Evolutionary conservation across 2,888 invertebrate species (phyloP), one percentile per base, ranked within the genome.

Genomic region (Dynastes grantii): DNA sequence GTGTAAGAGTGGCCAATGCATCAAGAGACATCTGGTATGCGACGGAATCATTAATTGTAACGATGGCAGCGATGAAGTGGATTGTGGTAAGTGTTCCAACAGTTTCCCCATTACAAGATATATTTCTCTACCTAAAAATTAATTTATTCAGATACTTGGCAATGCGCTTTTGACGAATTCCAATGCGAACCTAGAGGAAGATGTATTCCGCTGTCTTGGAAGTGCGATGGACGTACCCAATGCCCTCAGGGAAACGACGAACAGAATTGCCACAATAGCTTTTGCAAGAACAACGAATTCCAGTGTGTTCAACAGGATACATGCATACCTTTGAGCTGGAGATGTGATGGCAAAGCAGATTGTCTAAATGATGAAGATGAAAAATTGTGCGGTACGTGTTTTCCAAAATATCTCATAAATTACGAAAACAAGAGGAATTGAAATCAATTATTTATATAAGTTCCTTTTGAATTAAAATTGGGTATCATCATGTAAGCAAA

Each of bases 21-120:
- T 93, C 45, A 91, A 90, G 82, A 87, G 92, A 71, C 89, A 92
- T 83, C 87, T 92, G 11, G 92, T 92, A 0, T 93, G 93, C 84
- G 92, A 93, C 85, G 92, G 91, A 22, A 92, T 92, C 76, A 85
- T 89, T 4, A 92, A 93, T 82, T 93, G 93, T 83, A 89, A 90
- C 67, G 92, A 93, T 84, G 91, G 91, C 49, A 91, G 90, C 80
- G 93, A 93, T 84, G 93, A 93, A 87, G 83, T 85, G 8, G 87
- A 90, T 78, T 92, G 92, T 84, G 88, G 90, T 90, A 87, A 88
- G 88, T 88, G 65, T 4, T 13, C 16, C 5, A 29, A n/a, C 51
- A 37, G 2, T 37, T 29, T 65, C n/a, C 58, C n/a, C 29, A 9
- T 37, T 55, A 70, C 1, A n/a, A n/a, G 27, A 58, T 1, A 22